Evolutionary conservation across 2,113 vertebrate genomes (phyloP).

Genomic region (Psittacara wagleri): DNA sequence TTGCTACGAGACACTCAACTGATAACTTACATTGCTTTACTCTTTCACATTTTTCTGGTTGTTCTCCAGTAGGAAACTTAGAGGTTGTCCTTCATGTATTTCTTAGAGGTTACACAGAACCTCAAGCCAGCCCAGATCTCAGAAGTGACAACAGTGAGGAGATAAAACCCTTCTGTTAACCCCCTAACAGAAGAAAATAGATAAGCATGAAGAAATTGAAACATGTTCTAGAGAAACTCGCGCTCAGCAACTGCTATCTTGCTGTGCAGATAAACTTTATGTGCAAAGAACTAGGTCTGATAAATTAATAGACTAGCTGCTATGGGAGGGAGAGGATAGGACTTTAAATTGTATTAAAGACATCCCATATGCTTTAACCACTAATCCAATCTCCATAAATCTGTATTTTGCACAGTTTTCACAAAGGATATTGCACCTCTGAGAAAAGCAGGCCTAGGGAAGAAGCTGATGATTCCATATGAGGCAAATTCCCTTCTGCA

Average conservation of each 20-base stretch:
- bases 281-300: constrained; percentile 5
- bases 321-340: not conserved
- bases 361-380: not conserved
- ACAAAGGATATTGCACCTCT: not conserved
- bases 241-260: constrained; percentile 10
- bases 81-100: constrained; percentile 16
- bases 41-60: not conserved
- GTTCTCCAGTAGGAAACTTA: not conserved
- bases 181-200: not conserved
- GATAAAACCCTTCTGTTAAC: constrained; percentile 37
- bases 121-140: not conserved
- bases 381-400: constrained; percentile 13
- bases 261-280: constrained; percentile 20
- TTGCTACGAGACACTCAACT: not conserved
- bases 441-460: not conserved
- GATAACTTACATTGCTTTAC: not conserved
- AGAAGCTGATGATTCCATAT: not conserved
- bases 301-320: constrained; percentile 44
- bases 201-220: constrained; percentile 49
- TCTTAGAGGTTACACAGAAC: not conserved
- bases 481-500: not conserved
- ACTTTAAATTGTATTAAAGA: constrained; percentile 15
- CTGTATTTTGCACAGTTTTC: not conserved
- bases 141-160: not conserved
- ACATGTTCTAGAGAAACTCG: not conserved